Percentiles rank a stretch among this genome's conserved stretches.
Conservation (phyloP, 30 jellyfish, hydroid and myxozoan genomes). For the Morbakka virulenta region DNA sequence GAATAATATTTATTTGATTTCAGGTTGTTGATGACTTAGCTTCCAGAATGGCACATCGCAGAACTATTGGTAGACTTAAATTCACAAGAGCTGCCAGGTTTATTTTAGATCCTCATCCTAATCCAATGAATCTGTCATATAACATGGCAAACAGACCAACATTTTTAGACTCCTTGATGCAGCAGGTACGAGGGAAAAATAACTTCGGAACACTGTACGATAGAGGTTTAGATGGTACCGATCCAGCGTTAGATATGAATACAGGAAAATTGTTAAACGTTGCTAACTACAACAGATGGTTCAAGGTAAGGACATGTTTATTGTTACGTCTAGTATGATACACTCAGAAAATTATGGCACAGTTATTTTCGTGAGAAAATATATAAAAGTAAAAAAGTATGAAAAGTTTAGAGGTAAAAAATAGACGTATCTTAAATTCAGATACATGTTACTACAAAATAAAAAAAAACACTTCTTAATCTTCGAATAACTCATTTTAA, state of each 20-base stretch:
- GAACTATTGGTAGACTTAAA: slow-evolving; percentile 25
- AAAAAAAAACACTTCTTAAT: too few relatives aligned
- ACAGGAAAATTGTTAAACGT: slow-evolving; percentile 50
- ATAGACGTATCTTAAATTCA: too few relatives aligned
- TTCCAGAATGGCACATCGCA: slow-evolving; percentile 52
- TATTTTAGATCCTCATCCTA: slow-evolving; percentile 42
- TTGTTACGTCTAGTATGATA: neutral
- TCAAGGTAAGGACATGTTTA: neutral
- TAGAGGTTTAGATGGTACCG: slow-evolving; percentile 67
- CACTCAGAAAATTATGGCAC: neutral
- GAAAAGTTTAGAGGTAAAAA: too few relatives aligned
- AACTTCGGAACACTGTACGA: slow-evolving; percentile 74
- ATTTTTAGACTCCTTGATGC: slow-evolving; percentile 77
- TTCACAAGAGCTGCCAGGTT: slow-evolving; percentile 84
- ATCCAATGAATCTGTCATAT: neutral
- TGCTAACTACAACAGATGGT: slow-evolving; percentile 67
- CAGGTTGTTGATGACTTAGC: slow-evolving; percentile 77
- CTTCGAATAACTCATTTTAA: too few relatives aligned
- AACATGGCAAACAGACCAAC: slow-evolving; percentile 31
- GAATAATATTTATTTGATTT: too few relatives aligned
- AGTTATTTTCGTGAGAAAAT: too few relatives aligned
- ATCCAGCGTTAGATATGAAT: slow-evolving; percentile 31
- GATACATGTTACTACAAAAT: too few relatives aligned
- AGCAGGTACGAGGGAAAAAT: slow-evolving; percentile 92
- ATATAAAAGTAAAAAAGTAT: too few relatives aligned